These are phyloP conservation scores for Pemphredon lugubris DNA, from an alignment of 2,888 invertebrate genomes.

Conservation along the genomic window DNA sequence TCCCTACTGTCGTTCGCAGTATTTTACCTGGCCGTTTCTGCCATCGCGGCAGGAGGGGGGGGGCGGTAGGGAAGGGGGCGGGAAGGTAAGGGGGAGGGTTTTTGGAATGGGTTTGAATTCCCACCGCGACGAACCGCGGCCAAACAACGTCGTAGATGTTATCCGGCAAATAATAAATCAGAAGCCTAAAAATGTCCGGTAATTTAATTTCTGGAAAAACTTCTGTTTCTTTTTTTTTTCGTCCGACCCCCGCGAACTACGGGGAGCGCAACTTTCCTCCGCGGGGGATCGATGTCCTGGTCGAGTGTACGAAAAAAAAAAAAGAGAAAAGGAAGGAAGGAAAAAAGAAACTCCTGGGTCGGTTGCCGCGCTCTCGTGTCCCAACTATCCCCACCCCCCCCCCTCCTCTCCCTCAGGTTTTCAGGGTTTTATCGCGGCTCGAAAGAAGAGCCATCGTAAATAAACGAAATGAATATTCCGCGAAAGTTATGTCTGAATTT, in stretches of 20 bases:
- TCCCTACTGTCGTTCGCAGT: slow-evolving; percentile 46
- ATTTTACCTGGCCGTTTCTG: slow-evolving; percentile 47
- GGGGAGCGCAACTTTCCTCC: slow-evolving; percentile 32
- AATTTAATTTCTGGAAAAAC: slow-evolving; percentile 61
- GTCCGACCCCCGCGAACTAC: slow-evolving; percentile 8
- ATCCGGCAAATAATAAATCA: slow-evolving; percentile 63
- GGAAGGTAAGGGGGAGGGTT: too few species aligned
- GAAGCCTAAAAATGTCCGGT: slow-evolving; percentile 54
- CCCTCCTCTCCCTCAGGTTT: not conserved
- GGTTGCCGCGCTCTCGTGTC: too few species aligned
- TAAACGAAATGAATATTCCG: slow-evolving; percentile 39
- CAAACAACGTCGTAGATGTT: slow-evolving; percentile 43
- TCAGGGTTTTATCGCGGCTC: not conserved
- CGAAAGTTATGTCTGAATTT: slow-evolving; percentile 37
- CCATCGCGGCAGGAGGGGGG: too few species aligned
- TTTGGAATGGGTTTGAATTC: too few species aligned
- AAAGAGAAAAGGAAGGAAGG: slow-evolving; percentile 1
- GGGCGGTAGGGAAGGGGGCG: not conserved
- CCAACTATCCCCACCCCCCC: not conserved
- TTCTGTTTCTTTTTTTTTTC: too few species aligned
- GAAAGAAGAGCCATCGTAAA: slow-evolving; percentile 7
- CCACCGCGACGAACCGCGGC: slow-evolving; percentile 14
- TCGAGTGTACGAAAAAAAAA: slow-evolving; percentile 26
- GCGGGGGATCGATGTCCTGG: slow-evolving; percentile 37
- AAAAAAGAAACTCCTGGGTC: not conserved